Evolutionary conservation across 1,140 invertebrate species (phyloP), one percentile per base, ranked within the genome.

Genomic region (Solenopsis fugax): DNA sequence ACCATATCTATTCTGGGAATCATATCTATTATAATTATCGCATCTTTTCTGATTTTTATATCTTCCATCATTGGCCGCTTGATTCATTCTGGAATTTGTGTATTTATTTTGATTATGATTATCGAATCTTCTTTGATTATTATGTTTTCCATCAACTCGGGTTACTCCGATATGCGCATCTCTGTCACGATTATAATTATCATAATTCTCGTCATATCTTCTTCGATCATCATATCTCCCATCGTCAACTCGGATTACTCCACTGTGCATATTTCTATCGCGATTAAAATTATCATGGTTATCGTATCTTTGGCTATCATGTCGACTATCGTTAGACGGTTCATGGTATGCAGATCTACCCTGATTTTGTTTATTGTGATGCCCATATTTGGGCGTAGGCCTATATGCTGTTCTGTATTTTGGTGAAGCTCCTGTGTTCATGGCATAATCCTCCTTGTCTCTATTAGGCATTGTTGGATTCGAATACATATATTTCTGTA

Each of bases 221-320:
- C n/a, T 52, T n/a, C 54, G 37, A 6, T 67, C 34, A 37, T 80
- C 29, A 4, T 67, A 24, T 50, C 60, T 41, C 41, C 41, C 41
- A 41, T 41, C 0, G 13, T 71, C 34, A 12, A 24, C 10, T 13
- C 16, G 24, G 1, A 67, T 37, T 52, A 34, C 3, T 48, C 75
- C 56, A 13, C 13, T 21, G 34, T 21, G 41, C 12, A 58, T 24
- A 16, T 0, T 12, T 71, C 13, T 78, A 0, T 24, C 69, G 18
- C 58, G n/a, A 64, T 65, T 73, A 16, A 29, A 13, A 78, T 65
- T 41, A 85, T 85, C 45, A 10, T 54, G 7, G n/a, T 78, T 54
- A 21, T 81, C 29, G 18, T 69, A 76, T 76, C 18, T 78, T n/a
- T 69, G 37, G 12, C 50, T 50, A 37, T 80, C 29, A 9, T 67